These are phyloP conservation scores for Danio kyathit DNA, from an alignment of 2,797 vertebrate genomes.

Conservation along the genomic window DNA sequence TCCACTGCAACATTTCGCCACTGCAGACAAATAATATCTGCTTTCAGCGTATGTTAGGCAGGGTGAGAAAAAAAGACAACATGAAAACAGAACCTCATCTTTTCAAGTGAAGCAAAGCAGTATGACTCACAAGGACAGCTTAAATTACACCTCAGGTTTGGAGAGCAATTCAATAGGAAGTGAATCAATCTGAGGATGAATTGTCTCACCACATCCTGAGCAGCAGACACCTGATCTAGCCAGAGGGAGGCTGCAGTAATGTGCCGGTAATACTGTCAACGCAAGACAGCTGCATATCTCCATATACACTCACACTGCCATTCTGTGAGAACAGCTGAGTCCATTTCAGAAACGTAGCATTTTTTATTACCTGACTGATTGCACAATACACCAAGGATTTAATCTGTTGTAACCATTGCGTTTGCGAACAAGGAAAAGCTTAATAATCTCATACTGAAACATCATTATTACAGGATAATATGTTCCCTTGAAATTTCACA, in stretches of 20 bases:
- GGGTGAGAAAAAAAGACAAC: constrained; percentile 50
- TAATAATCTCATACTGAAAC: constrained; percentile 16
- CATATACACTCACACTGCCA: constrained; percentile 37
- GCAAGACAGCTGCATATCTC: constrained; percentile 66
- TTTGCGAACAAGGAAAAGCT: constrained; percentile 8
- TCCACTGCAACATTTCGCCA: not conserved
- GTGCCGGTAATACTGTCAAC: constrained; percentile 74
- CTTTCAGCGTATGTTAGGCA: constrained; percentile 17
- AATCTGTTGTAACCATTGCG: constrained; percentile 17
- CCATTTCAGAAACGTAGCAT: not conserved
- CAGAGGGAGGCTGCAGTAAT: constrained; percentile 73
- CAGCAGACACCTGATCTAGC: constrained; percentile 80
- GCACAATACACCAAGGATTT: constrained; percentile 2
- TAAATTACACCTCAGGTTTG: constrained; percentile 80
- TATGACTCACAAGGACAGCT: constrained; percentile 77
- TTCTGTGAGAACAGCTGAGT: constrained; percentile 1
- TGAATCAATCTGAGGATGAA: constrained; percentile 86
- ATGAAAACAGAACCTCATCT: constrained; percentile 52
- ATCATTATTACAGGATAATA: constrained; percentile 7
- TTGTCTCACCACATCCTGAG: constrained; percentile 85
- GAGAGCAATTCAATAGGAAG: constrained; percentile 84
- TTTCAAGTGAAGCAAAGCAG: constrained; percentile 67
- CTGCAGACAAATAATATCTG: constrained; percentile 7
- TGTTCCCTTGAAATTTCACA: constrained; percentile 25
- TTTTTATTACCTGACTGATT: constrained; percentile 26